These are phyloP conservation scores for Tiaroga cobitis DNA, from an alignment of 2,797 vertebrate genomes.

Conservation along the genomic window DNA sequence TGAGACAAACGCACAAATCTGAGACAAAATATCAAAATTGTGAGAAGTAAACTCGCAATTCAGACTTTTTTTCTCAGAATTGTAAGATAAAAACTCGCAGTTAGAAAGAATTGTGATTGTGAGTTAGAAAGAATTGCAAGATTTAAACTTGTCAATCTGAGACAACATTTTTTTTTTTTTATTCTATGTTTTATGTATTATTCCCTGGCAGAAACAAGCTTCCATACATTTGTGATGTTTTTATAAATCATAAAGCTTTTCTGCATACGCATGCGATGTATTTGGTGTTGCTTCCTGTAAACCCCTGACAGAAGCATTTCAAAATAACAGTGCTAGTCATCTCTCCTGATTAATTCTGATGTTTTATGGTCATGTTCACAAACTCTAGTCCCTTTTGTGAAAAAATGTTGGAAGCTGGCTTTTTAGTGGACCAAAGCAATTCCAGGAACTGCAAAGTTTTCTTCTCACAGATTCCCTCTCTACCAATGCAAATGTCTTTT, in stretches of 20 bases:
- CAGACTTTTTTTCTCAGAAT: too few relatives aligned
- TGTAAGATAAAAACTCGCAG: too few relatives aligned
- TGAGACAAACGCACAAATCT: too few relatives aligned
- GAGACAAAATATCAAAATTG: too few relatives aligned
- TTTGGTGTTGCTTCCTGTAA: not conserved
- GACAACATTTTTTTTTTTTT: too few relatives aligned
- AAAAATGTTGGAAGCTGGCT: not conserved
- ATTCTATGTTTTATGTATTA: too few relatives aligned
- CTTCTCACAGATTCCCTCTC: conserved; percentile 18
- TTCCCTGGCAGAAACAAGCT: not conserved
- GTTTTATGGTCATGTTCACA: conserved; percentile 27
- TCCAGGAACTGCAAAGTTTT: conserved; percentile 10
- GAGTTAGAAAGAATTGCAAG: too few relatives aligned
- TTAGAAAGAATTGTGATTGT: too few relatives aligned
- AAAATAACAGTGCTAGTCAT: not conserved
- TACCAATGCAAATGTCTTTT: conserved; percentile 21
- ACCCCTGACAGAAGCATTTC: not conserved
- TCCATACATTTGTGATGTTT: not conserved
- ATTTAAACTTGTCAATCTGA: too few relatives aligned
- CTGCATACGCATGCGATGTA: conserved; percentile 5
- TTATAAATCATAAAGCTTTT: not conserved
- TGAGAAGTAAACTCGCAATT: too few relatives aligned
- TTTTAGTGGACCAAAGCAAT: not conserved
- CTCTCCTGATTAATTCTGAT: not conserved
- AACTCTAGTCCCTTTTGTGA: not conserved